phyloP scores from a whole-genome alignment of 2,888 invertebrate genomes.

The Hypomecis atomaria region DNA sequence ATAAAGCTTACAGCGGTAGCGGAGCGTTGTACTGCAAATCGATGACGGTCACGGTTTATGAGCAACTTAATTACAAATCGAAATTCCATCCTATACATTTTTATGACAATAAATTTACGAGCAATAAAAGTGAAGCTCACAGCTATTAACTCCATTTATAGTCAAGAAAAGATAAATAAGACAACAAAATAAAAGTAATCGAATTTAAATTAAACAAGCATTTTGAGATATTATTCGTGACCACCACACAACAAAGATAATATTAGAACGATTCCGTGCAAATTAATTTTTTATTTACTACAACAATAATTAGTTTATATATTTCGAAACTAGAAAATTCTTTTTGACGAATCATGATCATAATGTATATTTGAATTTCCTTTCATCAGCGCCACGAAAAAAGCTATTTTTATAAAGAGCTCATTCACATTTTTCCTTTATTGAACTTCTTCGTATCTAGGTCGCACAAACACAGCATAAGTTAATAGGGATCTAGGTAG shows the following conservation, averaged over 20 bases:
- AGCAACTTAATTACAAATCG: slow-evolving; percentile 36
- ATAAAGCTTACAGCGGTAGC: slow-evolving; percentile 12
- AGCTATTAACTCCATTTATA: slow-evolving; percentile 27
- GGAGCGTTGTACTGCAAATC: slow-evolving; percentile 11
- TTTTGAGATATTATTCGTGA: neutral
- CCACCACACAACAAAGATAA: no score
- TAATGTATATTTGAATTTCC: neutral
- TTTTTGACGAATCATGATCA: neutral
- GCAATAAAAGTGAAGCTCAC: slow-evolving; percentile 34
- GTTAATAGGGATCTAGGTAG: slow-evolving; percentile 29
- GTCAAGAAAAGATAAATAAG: slow-evolving; percentile 4
- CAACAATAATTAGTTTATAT: no score
- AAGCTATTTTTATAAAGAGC: slow-evolving; percentile 7
- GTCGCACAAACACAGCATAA: slow-evolving; percentile 27
- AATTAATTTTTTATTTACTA: no score
- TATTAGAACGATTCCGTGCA: no score
- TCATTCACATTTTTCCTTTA: slow-evolving; percentile 24
- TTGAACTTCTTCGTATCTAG: slow-evolving; percentile 27
- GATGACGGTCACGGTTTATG: slow-evolving; percentile 26
- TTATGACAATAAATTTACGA: slow-evolving; percentile 35
- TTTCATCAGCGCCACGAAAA: slow-evolving; percentile 8
- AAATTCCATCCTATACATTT: slow-evolving; percentile 27
- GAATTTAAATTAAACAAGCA: neutral
- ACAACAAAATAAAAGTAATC: neutral
- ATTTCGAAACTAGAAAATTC: no score